phyloP scores from a whole-genome alignment of 2,113 vertebrate genomes.

The Microtus montanus region DNA sequence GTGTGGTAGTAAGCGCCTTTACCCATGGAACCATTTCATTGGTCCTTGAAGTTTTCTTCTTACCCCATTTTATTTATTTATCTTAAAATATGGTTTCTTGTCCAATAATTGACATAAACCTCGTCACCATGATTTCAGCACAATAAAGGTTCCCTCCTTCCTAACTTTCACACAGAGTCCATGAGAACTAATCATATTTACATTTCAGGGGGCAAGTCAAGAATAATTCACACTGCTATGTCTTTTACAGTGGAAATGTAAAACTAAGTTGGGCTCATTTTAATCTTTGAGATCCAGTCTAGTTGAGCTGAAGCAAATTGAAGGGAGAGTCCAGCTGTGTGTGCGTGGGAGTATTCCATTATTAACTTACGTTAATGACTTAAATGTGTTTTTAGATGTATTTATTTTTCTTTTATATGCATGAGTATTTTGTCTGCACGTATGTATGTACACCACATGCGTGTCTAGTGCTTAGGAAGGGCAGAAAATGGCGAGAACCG shows the following conservation, averaged over 20 bases:
- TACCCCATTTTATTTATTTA: background rate
- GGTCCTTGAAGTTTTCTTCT: background rate
- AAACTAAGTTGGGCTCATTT: conserved; percentile 20
- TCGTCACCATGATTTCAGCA: background rate
- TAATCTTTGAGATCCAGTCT: conserved; percentile 38
- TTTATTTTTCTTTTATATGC: background rate
- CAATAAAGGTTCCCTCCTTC: background rate
- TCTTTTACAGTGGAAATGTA: background rate
- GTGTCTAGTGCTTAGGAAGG: background rate
- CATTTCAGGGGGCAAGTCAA: background rate
- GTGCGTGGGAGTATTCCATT: too few species aligned
- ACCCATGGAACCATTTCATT: background rate
- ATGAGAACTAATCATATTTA: background rate
- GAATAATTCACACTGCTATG: background rate
- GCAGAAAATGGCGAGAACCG: background rate
- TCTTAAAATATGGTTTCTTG: background rate
- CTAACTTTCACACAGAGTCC: background rate
- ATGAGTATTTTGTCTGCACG: background rate
- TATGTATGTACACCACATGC: background rate
- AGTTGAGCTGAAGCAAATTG: background rate
- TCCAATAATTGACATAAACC: background rate
- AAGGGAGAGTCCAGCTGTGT: background rate
- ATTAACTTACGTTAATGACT: background rate
- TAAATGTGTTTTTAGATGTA: background rate
- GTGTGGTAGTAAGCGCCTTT: background rate